Evolutionary conservation across 1,140 invertebrate genomes (phyloP).

Genomic region (Battus philenor): DNA sequence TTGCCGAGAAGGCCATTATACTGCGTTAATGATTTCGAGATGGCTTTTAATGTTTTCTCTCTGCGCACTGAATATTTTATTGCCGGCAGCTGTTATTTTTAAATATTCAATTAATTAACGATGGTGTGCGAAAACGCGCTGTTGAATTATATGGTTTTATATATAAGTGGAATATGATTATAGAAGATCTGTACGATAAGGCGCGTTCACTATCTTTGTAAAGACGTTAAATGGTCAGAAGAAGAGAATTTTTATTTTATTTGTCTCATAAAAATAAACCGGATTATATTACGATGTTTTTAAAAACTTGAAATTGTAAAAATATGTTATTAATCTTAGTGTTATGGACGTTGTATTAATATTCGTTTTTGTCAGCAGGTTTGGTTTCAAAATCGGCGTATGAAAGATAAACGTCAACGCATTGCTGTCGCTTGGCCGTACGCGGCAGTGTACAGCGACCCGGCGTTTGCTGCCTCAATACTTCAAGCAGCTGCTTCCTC

Average conservation of each 20-base stretch:
- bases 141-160: slow-evolving; percentile 10
- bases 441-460: slow-evolving; percentile 93
- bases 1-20: slow-evolving; percentile 35
- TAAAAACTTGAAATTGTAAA: too few relatives aligned
- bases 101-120: slow-evolving; percentile 48
- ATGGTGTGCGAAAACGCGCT: slow-evolving; percentile 32
- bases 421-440: slow-evolving; percentile 97
- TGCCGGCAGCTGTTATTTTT: slow-evolving; percentile 21
- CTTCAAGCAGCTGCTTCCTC: slow-evolving; percentile 90
- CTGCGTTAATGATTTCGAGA: slow-evolving; percentile 38
- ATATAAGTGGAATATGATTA: slow-evolving; percentile 18
- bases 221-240: not conserved
- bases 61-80: slow-evolving; percentile 25
- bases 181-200: slow-evolving; percentile 29
- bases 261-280: too few relatives aligned
- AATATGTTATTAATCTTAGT: too few relatives aligned
- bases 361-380: slow-evolving; percentile 81
- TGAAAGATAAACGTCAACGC: slow-evolving; percentile 98
- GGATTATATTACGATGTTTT: too few relatives aligned
- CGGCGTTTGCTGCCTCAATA: slow-evolving; percentile 92
- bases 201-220: slow-evolving; percentile 9
- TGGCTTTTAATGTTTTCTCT: slow-evolving; percentile 26
- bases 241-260: too few relatives aligned
- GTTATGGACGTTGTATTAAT: too few relatives aligned
- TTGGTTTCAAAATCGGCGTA: slow-evolving; percentile 99